phyloP scores from a whole-genome alignment of 2,888 invertebrate genomes.

The Zonitis immaculata region DNA sequence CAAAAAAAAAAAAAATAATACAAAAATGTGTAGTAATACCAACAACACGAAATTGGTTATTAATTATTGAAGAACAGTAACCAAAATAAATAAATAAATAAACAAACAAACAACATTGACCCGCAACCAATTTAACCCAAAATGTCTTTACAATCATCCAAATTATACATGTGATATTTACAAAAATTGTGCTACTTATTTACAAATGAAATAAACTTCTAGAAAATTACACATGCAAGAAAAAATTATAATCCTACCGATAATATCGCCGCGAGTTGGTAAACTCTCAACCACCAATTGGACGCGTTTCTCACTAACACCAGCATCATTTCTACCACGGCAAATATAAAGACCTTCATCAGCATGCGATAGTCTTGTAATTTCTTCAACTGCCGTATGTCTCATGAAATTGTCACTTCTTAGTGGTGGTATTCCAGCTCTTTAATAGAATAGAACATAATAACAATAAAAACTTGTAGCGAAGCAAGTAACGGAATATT shows the following conservation, averaged over 20 bases:
- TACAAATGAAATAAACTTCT: too few relatives aligned
- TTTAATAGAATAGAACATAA: too few relatives aligned
- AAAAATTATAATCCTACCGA: slow-evolving; percentile 44
- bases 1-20: slow-evolving; percentile 19
- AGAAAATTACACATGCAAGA: too few relatives aligned
- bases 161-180: slow-evolving; percentile 2
- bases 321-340: slow-evolving; percentile 61
- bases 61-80: too few relatives aligned
- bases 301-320: slow-evolving; percentile 60
- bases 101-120: not conserved
- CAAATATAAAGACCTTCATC: slow-evolving; percentile 74
- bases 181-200: slow-evolving; percentile 1
- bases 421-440: too few relatives aligned
- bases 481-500: not conserved
- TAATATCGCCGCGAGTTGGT: slow-evolving; percentile 47
- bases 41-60: too few relatives aligned
- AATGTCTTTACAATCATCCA: not conserved
- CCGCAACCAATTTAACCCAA: not conserved
- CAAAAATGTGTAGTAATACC: too few relatives aligned
- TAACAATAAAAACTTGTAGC: too few relatives aligned
- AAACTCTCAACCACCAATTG: slow-evolving; percentile 53
- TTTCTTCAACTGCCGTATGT: slow-evolving; percentile 51
- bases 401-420: too few relatives aligned
- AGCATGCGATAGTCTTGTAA: slow-evolving; percentile 52
- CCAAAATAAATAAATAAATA: too few relatives aligned